Base-by-base conservation (phyloP, 2,797 vertebrate genomes). In the Halcyon leucocephala region DNA sequence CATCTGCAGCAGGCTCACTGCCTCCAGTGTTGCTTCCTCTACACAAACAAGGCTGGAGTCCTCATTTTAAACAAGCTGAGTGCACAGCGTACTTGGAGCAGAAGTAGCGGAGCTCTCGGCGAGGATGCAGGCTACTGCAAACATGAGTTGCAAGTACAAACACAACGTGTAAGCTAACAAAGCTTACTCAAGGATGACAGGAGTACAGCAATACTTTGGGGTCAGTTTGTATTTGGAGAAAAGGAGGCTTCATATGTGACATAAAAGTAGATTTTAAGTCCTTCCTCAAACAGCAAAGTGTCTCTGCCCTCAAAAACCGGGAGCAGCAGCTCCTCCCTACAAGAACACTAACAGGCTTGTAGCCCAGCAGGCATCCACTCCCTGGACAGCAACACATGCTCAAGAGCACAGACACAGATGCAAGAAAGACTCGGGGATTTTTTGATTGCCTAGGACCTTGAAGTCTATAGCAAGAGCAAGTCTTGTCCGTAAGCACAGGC, bases 301-400 rank as follows among this genome's bases (percentile, higher is more conserved):
- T 65, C 83, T 82, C 70, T 95, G 76, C 48, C 60, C 71, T 93
- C 65, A 77, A 67, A 74, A 78, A 17, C 14, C 12, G 65, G 48
- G 46, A 77, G 93, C 89, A 92, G 93, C 83, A 86, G 83, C 69
- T 92, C 83, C 69, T 95, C 72, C 49, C 89, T 3, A 33, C 64
- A 74, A 76, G 76, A 89, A 37, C 54, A 17, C 52, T 80, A 44
- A 52, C 69, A 55, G 61, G 55, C 22, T 2, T 29, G 26, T 20
- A 85, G 82, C 85, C 80, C 91, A 89, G 90, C 51, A 86, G 92
- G 66, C n/a, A 61, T 26, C 51, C 2, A 1, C 60, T 82, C 65
- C 62, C 66, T 6, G 37, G 80, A n/a, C 54, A 79, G 73, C 74
- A 70, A 20, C 64, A 48, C 66, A 12, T 20, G 22, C 66, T 46